Base-by-base conservation (phyloP, 2,113 vertebrate species). In the Xenotilapia caudafasciata region DNA sequence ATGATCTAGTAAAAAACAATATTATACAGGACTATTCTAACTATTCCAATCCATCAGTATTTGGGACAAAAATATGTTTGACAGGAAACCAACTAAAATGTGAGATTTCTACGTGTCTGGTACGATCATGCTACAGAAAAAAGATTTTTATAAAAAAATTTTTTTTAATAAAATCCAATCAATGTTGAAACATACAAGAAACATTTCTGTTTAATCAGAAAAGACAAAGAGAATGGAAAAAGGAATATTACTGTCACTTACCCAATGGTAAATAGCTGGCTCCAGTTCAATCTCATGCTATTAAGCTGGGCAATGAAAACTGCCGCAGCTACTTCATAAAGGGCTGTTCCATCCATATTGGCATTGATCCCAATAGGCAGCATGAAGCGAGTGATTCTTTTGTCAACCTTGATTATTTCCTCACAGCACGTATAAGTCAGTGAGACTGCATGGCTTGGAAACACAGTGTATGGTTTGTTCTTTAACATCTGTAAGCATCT, bases 261-360 rank as follows among this genome's bases (percentile, higher is more conserved):
- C 82, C 11, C 8, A n/a, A 87, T 4, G 5, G 28, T 51, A 0
- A 87, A 9, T 4, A 65, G 8, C 17, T 83, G 80, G 51, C 6
- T 19, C 1, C 47, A 2, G 31, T 80, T 6, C 42, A 73, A 42
- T 4, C 4, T 3, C n/a, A 80, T 53, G 40, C 35, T 1, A 38
- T 38, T 82, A 40, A 90, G 31, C 13, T 90, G 62, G 0, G 55
- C 42, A 6, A 90, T 79, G 47, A 87, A 87, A 33, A 90, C 3
- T 1, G 14, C 65, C 0, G 47, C 65, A 0, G 62, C 56, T 45
- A 65, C 28, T 33, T 90, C 62, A 15, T 87, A 87, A 23, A 85
- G 38, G 12, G 70, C 83, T 2, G 82, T 70, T 9, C 85, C 83
- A 33, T 82, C 14, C 83, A 51, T 70, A 70, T 35, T 79, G 49